Percentiles rank a stretch among this genome's conserved stretches.
phyloP scores from a whole-genome alignment of 2,888 invertebrate genomes.

The Allacma fusca region DNA sequence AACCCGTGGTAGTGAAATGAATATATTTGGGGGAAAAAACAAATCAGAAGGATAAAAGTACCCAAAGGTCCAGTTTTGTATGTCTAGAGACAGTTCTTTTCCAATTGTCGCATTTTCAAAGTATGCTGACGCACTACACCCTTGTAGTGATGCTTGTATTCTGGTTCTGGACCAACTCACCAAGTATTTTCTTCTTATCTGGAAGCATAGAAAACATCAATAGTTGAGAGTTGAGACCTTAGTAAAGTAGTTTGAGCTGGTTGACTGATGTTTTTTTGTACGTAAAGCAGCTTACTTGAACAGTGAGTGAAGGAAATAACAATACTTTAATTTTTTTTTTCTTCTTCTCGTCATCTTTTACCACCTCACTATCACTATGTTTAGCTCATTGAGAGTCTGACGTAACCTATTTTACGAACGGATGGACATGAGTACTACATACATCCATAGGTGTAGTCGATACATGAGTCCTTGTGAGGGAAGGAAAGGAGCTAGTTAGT shows the following conservation, averaged over 20 bases:
- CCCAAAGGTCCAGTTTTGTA: neutral
- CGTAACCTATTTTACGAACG: too few species aligned
- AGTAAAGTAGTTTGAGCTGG: constrained; percentile 18
- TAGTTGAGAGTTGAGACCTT: constrained; percentile 2
- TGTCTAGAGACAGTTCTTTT: neutral
- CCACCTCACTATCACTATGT: neutral
- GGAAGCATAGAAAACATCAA: constrained; percentile 3
- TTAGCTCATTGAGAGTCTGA: neutral
- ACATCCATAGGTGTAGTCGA: neutral
- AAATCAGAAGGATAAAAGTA: neutral
- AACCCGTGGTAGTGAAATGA: too few species aligned
- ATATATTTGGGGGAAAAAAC: too few species aligned
- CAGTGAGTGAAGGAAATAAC: constrained; percentile 20
- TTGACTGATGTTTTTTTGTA: constrained; percentile 17
- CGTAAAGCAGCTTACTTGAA: constrained; percentile 19
- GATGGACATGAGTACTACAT: neutral
- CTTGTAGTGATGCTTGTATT: neutral
- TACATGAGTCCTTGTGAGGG: neutral
- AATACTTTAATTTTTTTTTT: neutral
- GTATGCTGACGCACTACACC: neutral
- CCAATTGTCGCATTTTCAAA: neutral
- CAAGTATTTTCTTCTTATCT: constrained; percentile 20
- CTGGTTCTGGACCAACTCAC: constrained; percentile 19
- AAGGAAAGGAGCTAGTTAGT: neutral
- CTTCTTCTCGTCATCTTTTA: neutral